These are phyloP conservation scores for Helicoverpa armigera DNA, from an alignment of 1,140 invertebrate species.

Conservation along the genomic window DNA sequence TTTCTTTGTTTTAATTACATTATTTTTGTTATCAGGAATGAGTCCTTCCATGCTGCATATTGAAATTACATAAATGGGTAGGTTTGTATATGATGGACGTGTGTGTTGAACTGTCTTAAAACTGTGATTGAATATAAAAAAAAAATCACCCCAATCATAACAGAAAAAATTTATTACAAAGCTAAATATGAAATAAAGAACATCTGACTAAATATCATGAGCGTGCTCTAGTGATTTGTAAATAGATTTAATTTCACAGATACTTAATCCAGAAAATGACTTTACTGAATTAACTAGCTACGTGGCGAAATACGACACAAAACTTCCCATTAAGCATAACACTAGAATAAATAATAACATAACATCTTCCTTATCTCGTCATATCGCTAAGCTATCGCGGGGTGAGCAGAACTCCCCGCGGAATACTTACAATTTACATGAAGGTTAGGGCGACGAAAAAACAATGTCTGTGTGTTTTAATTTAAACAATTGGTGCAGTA, in stretches of 20 bases:
- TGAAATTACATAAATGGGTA: too few relatives aligned
- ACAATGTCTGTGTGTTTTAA: conserved; percentile 11
- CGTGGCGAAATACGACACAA: neutral
- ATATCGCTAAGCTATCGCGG: conserved; percentile 40
- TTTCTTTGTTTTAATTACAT: neutral
- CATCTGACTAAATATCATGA: neutral
- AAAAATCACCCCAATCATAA: too few relatives aligned
- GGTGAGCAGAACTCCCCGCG: conserved; percentile 31
- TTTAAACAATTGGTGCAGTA: conserved; percentile 38
- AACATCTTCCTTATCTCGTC: conserved; percentile 20
- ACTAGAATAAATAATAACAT: conserved; percentile 36
- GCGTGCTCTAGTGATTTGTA: neutral
- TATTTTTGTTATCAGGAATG: neutral
- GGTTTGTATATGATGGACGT: too few relatives aligned
- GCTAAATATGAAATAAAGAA: too few relatives aligned
- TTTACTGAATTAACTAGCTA: neutral
- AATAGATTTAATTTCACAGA: too few relatives aligned
- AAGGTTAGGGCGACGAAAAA: conserved; percentile 18
- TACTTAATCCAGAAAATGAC: too few relatives aligned
- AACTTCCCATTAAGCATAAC: neutral
- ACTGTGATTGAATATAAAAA: too few relatives aligned
- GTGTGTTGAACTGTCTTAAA: too few relatives aligned
- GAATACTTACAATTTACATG: conserved; percentile 42
- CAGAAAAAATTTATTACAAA: too few relatives aligned
- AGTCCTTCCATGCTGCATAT: too few relatives aligned